phyloP scores from a whole-genome alignment of 2,888 invertebrate species.

The Malachius bipustulatus region DNA sequence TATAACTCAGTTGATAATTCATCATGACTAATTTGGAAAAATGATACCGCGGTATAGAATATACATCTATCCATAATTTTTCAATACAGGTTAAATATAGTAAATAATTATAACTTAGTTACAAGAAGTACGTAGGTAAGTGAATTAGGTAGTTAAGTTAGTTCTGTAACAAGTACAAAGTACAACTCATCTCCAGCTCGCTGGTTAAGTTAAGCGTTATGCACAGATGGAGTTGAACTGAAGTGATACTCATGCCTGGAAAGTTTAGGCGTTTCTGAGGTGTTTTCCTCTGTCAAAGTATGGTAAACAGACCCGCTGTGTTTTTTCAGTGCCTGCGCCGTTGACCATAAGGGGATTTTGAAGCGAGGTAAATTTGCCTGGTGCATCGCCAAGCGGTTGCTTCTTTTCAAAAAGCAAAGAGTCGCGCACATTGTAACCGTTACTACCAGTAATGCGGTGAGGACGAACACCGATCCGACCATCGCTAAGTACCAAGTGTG shows the following conservation, averaged over 20 bases:
- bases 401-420: constrained; percentile 29
- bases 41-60: too few species aligned
- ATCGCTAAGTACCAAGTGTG: constrained; percentile 28
- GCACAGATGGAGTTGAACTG: constrained; percentile 24
- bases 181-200: too few species aligned
- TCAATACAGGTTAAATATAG: too few species aligned
- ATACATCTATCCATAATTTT: too few species aligned
- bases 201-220: too few species aligned
- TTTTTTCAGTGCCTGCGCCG: constrained; percentile 43
- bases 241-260: constrained; percentile 48
- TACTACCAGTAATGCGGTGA: constrained; percentile 43
- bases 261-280: constrained; percentile 52
- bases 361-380: constrained; percentile 30
- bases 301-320: constrained; percentile 67
- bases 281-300: constrained; percentile 69
- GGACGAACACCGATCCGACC: constrained; percentile 43
- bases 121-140: too few species aligned
- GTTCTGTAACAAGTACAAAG: too few species aligned
- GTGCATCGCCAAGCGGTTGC: constrained; percentile 27
- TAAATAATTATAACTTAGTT: too few species aligned
- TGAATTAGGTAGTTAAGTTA: too few species aligned
- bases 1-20: too few species aligned
- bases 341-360: constrained; percentile 32
- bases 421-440: constrained; percentile 37
- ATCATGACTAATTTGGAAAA: too few species aligned